These are phyloP conservation scores for Tympanoctomys barrerae DNA, from an alignment of 2,797 vertebrate genomes.

Conservation along the genomic window DNA sequence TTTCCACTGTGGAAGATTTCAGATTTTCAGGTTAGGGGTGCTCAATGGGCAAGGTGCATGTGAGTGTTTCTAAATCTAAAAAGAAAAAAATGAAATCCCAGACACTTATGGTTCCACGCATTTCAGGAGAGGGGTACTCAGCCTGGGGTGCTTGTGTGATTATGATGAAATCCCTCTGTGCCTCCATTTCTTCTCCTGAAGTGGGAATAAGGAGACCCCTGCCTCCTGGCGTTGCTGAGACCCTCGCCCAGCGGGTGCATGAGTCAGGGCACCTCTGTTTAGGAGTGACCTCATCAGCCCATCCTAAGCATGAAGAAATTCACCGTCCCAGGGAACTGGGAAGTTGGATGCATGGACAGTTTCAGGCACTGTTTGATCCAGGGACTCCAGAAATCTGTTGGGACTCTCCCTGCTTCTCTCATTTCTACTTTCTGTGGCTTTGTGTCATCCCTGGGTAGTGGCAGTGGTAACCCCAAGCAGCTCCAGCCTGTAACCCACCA, in stretches of 20 bases:
- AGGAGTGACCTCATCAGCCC: not conserved
- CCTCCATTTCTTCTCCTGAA: not conserved
- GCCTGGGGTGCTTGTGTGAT: not conserved
- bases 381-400: not conserved
- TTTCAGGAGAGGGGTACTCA: not conserved
- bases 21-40: not conserved
- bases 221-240: not conserved
- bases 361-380: conserved; percentile 28
- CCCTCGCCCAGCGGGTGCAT: not conserved
- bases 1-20: not conserved
- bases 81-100: not conserved
- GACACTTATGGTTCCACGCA: not conserved
- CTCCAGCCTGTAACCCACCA: not conserved
- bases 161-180: not conserved
- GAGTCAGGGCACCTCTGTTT: not conserved
- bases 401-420: not conserved
- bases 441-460: not conserved
- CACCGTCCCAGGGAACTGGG: not conserved
- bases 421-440: not conserved
- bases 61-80: not conserved
- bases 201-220: not conserved
- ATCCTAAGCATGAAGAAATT: not conserved
- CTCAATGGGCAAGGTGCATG: too few relatives aligned
- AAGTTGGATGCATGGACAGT: not conserved
- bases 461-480: not conserved